Conservation (phyloP, 2,797 vertebrate species). For the Mormyrus proboscirostris region DNA sequence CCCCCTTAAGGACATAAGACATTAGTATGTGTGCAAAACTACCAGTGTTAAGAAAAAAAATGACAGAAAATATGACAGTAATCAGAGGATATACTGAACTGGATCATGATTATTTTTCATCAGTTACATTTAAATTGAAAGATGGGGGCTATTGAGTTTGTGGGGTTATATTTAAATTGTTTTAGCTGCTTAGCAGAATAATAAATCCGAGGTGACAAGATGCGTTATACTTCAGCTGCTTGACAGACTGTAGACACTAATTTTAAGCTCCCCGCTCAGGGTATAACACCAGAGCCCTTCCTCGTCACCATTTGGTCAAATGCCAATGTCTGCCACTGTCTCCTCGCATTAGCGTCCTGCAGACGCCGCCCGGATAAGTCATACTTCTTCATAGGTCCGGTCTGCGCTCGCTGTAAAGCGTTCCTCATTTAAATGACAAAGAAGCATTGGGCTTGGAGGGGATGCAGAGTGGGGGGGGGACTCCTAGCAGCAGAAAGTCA, state of each 20-base stretch:
- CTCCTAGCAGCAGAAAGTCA: slow-evolving; percentile 23
- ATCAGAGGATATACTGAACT: neutral
- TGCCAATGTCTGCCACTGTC: neutral
- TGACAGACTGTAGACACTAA: neutral
- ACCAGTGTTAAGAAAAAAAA: neutral
- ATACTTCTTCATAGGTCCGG: neutral
- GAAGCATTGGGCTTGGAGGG: neutral
- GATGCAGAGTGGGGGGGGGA: neutral
- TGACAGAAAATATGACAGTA: neutral
- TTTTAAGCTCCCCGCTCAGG: neutral
- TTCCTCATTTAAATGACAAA: neutral
- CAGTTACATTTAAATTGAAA: neutral
- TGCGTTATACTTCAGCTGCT: neutral
- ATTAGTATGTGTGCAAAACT: neutral
- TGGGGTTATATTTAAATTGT: neutral
- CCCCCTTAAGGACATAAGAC: neutral
- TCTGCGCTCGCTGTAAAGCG: neutral
- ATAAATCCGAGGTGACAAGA: neutral
- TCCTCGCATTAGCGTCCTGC: neutral
- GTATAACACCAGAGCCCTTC: neutral
- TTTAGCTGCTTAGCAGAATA: neutral
- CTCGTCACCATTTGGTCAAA: neutral
- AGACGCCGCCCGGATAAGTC: neutral
- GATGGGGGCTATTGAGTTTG: neutral
- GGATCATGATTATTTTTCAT: slow-evolving; percentile 1